Percentiles rank a stretch among this genome's conserved stretches.
phyloP scores from a whole-genome alignment of 2,888 invertebrate species.

The Tholera decimalis region DNA sequence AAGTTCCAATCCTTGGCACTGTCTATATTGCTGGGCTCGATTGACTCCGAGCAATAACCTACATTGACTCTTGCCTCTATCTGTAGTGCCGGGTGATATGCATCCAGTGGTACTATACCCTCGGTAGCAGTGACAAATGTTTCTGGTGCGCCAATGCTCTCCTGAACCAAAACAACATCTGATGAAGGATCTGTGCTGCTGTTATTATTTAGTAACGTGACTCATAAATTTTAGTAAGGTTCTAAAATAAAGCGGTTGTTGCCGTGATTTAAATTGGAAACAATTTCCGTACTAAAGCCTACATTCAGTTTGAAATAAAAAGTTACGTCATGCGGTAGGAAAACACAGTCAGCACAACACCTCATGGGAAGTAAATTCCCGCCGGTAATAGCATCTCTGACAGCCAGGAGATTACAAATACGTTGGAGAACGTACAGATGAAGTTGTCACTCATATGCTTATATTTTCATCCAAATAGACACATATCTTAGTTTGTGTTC shows the following conservation, averaged over 20 bases:
- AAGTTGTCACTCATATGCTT: not conserved
- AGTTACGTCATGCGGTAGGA: not conserved
- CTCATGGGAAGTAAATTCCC: slow-evolving; percentile 16
- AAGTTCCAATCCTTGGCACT: too few species aligned
- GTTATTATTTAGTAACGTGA: not conserved
- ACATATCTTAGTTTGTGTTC: too few species aligned
- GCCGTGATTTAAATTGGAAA: not conserved
- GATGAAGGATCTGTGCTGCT: too few species aligned
- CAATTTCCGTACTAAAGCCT: not conserved
- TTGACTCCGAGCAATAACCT: too few species aligned
- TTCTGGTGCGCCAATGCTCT: too few species aligned
- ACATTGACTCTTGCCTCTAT: too few species aligned
- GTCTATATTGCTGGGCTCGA: too few species aligned
- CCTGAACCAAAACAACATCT: too few species aligned
- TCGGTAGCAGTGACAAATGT: too few species aligned
- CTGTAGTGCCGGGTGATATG: too few species aligned
- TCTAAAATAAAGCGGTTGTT: not conserved
- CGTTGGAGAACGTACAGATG: not conserved
- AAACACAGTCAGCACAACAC: not conserved
- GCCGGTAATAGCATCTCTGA: slow-evolving; percentile 29
- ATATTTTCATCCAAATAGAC: not conserved
- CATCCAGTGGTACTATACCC: too few species aligned
- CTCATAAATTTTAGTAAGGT: not conserved
- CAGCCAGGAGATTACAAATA: slow-evolving; percentile 36
- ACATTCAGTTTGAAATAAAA: not conserved